phyloP scores from a whole-genome alignment of 2,888 invertebrate species.

The Polyploca ridens region DNA sequence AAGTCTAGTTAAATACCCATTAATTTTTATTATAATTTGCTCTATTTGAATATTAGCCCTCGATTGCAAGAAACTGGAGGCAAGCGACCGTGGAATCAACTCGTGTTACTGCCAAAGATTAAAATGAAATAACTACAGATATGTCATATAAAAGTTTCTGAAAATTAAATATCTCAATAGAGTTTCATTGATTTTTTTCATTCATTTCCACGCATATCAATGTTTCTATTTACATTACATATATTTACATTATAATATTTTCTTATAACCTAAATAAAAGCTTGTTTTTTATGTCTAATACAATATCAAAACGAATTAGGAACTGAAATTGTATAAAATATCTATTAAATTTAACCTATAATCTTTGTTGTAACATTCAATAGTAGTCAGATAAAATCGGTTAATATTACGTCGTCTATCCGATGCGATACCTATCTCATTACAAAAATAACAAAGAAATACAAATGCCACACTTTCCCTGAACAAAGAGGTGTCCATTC shows the following conservation, averaged over 20 bases:
- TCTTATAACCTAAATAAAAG: too few relatives aligned
- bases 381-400: constrained; percentile 43
- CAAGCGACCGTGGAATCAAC: constrained; percentile 45
- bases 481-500: constrained; percentile 75
- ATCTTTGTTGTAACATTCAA: constrained; percentile 29
- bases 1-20: constrained; percentile 38
- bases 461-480: constrained; percentile 71
- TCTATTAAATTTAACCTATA: too few relatives aligned
- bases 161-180: background rate
- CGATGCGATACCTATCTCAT: constrained; percentile 51
- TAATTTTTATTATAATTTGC: constrained; percentile 40
- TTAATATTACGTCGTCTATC: constrained; percentile 42
- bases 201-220: background rate
- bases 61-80: constrained; percentile 46
- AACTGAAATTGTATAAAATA: too few relatives aligned
- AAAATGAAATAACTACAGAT: constrained; percentile 44
- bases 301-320: too few relatives aligned
- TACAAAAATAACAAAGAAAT: constrained; percentile 68
- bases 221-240: too few relatives aligned
- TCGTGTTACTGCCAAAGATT: constrained; percentile 51
- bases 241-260: too few relatives aligned
- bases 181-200: background rate
- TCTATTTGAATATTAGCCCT: constrained; percentile 45
- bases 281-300: too few relatives aligned
- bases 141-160: background rate